Evolutionary conservation across 1,140 invertebrate genomes (phyloP).

Genomic region (Sitobion miscanthi): DNA sequence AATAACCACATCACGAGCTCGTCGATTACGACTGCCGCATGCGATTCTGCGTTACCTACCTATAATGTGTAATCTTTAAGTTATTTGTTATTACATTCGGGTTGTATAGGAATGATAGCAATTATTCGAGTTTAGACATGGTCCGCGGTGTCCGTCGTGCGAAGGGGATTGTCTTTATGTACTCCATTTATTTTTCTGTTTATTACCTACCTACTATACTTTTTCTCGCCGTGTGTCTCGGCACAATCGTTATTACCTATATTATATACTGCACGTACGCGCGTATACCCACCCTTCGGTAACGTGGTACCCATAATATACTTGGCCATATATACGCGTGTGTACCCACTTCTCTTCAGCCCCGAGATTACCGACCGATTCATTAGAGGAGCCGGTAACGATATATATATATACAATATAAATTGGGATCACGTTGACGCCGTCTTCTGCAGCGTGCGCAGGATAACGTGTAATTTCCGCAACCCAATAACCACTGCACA

Average conservation of each 20-base stretch:
- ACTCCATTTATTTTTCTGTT: background rate
- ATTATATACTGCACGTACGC: background rate
- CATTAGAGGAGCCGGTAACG: background rate
- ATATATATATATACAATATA: background rate
- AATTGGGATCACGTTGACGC: background rate
- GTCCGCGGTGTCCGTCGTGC: background rate
- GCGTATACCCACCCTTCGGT: background rate
- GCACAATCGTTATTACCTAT: background rate
- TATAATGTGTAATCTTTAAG: background rate
- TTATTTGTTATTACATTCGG: background rate
- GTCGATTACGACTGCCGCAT: background rate
- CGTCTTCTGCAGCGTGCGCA: background rate
- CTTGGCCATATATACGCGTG: background rate
- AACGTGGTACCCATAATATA: background rate
- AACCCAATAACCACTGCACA: background rate
- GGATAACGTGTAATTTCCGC: slow-evolving; percentile 11
- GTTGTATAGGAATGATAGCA: background rate
- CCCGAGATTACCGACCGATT: background rate
- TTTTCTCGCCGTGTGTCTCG: background rate
- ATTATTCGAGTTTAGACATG: background rate
- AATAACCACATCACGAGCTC: background rate
- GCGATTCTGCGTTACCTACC: background rate
- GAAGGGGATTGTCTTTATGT: background rate
- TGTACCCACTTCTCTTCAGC: background rate
- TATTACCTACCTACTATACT: background rate